Evolutionary conservation across 2,888 invertebrate species (phyloP).

Genomic region (Trimorus sp.): DNA sequence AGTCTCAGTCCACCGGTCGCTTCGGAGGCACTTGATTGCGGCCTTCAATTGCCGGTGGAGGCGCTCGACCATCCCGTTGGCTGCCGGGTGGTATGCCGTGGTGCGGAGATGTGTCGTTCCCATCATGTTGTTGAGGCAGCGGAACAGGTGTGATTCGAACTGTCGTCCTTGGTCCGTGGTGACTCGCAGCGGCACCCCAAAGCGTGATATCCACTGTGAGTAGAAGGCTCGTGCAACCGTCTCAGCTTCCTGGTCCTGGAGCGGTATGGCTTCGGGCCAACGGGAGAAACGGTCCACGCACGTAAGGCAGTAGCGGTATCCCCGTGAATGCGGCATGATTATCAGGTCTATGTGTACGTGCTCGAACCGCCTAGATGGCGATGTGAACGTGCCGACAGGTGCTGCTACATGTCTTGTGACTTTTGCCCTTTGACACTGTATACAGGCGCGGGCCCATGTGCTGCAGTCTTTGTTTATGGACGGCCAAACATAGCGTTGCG

Average conservation of each 20-base stretch:
- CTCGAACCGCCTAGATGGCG: slow-evolving; percentile 73
- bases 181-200: slow-evolving; percentile 9
- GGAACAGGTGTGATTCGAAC: slow-evolving; percentile 30
- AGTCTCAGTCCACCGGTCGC: slow-evolving; percentile 19
- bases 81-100: slow-evolving; percentile 11
- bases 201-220: slow-evolving; percentile 55
- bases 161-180: slow-evolving; percentile 64
- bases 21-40: slow-evolving; percentile 23
- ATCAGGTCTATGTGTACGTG: slow-evolving; percentile 81
- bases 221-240: slow-evolving; percentile 64
- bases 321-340: slow-evolving; percentile 74
- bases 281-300: slow-evolving; percentile 70
- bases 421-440: too few relatives aligned
- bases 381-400: background rate
- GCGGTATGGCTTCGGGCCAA: background rate
- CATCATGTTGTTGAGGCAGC: slow-evolving; percentile 61
- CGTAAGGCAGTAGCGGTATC: slow-evolving; percentile 75
- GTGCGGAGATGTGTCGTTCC: slow-evolving; percentile 72
- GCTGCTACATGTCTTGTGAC: slow-evolving; percentile 66
- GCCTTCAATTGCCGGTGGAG: slow-evolving; percentile 38
- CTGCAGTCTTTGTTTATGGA: slow-evolving; percentile 74
- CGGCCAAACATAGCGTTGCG: slow-evolving; percentile 77
- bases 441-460: slow-evolving; percentile 66
- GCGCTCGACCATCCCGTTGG: slow-evolving; percentile 62
- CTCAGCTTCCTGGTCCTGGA: slow-evolving; percentile 38